Evolutionary conservation across 2,888 invertebrate species (phyloP), one percentile per base, ranked within the genome.

Genomic region (Cerceris ruficornis): DNA sequence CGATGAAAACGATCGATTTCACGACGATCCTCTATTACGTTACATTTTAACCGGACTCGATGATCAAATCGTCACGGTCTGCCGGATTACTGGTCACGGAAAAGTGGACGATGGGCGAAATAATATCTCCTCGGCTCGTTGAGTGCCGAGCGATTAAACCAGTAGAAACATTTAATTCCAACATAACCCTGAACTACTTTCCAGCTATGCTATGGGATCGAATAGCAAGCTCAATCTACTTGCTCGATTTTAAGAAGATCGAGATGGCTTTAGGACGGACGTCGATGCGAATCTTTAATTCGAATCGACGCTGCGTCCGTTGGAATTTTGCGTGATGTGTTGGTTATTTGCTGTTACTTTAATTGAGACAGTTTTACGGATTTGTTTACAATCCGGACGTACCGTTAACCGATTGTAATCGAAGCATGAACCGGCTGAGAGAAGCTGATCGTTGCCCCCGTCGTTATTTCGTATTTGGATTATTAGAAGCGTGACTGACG

Each of bases 381-480:
- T 28, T 4, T 28, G 28, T 28, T 28, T 28, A 28, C 4, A 28
- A 28, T 28, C 28, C 28, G 4, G 28, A 28, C 28, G 28, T 71
- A 54, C 39, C 17, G 17, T 43, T 58, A 65, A 73, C 52, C 60
- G 71, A 79, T 79, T 60, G 42, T 58, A 65, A 80, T 74, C 76
- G 57, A 49, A 7, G 50, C 39, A 4, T 46, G 41, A 68, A 65
- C 57, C 68, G 4, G 28, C 2, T n/a, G 8, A 0, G 43, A 67
- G 58, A 57, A 11, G 68, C 71, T 75, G 62, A 68, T 78, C 71
- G 65, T 60, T 50, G 71, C 66, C 64, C 42, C 62, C 15, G 65
- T 69, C 69, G 75, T 71, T 71, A 76, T 46, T 78, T 71, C 73
- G 59, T 67, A 79, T 79, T 72, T 79, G 81, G 75, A 76, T 79